Conservation (phyloP, 2,113 vertebrate species). For the Cichladusa arquata region DNA sequence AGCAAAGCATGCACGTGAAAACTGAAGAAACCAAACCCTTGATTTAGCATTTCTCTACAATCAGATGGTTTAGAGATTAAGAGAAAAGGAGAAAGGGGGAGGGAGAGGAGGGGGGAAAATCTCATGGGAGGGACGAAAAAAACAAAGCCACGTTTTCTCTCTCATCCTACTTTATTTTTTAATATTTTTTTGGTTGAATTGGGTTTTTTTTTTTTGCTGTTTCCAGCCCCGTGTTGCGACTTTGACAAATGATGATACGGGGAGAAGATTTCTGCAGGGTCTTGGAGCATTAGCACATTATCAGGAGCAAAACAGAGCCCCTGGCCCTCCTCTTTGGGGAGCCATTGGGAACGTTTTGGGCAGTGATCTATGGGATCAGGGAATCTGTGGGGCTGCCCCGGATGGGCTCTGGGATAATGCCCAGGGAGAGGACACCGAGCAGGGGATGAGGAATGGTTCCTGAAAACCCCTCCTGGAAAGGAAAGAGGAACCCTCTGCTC, state of each 20-base stretch:
- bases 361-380: slow-evolving; percentile 70
- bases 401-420: slow-evolving; percentile 32
- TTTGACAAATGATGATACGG: slow-evolving; percentile 79
- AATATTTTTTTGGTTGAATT: background rate
- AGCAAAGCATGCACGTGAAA: background rate
- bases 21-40: background rate
- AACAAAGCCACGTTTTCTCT: slow-evolving; percentile 62
- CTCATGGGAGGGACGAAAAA: slow-evolving; percentile 38
- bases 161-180: background rate
- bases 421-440: slow-evolving; percentile 71
- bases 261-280: slow-evolving; percentile 71
- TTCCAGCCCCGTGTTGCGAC: slow-evolving; percentile 64
- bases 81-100: background rate
- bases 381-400: slow-evolving; percentile 6
- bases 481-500: slow-evolving; percentile 69
- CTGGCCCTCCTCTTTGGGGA: slow-evolving; percentile 64
- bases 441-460: slow-evolving; percentile 52
- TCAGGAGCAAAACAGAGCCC: slow-evolving; percentile 76
- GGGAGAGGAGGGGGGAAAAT: background rate
- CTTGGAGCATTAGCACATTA: slow-evolving; percentile 81
- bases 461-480: slow-evolving; percentile 67
- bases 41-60: slow-evolving; percentile 5
- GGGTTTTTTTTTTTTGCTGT: background rate
- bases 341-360: slow-evolving; percentile 63
- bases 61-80: slow-evolving; percentile 82